These are phyloP conservation scores for Subacronicta megacephala DNA, from an alignment of 2,888 invertebrate genomes.

Conservation along the genomic window DNA sequence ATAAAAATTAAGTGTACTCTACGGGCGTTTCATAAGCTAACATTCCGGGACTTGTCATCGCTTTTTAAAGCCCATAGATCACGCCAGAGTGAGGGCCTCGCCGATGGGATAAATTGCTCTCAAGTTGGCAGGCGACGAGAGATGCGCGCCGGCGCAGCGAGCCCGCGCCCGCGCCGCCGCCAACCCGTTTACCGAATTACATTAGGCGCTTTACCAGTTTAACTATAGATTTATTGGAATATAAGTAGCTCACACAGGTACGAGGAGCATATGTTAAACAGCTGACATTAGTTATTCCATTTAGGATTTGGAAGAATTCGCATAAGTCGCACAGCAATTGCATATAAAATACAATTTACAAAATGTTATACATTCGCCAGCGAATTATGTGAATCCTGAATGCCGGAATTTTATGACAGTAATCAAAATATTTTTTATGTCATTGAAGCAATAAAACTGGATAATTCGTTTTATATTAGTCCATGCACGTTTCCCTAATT, in stretches of 20 bases:
- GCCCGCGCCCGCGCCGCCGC: slow-evolving; percentile 43
- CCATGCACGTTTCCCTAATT: slow-evolving; percentile 70
- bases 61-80: slow-evolving; percentile 77
- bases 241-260: slow-evolving; percentile 67
- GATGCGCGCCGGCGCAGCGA: slow-evolving; percentile 69
- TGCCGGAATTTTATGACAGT: slow-evolving; percentile 75
- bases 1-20: slow-evolving; percentile 48
- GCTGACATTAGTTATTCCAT: slow-evolving; percentile 20
- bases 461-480: slow-evolving; percentile 70
- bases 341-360: slow-evolving; percentile 55
- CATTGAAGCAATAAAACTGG: slow-evolving; percentile 71
- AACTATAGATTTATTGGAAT: slow-evolving; percentile 73
- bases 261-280: slow-evolving; percentile 14
- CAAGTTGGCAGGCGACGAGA: slow-evolving; percentile 75
- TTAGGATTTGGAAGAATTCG: slow-evolving; percentile 66
- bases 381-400: slow-evolving; percentile 87
- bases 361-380: slow-evolving; percentile 70
- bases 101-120: slow-evolving; percentile 79
- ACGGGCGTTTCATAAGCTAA: slow-evolving; percentile 52
- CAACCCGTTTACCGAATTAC: slow-evolving; percentile 60
- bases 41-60: slow-evolving; percentile 74
- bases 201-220: slow-evolving; percentile 67
- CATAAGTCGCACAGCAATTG: slow-evolving; percentile 76
- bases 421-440: slow-evolving; percentile 73
- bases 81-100: slow-evolving; percentile 67